phyloP scores from a whole-genome alignment of 2,797 vertebrate genomes.

The Smutsia temminckii region DNA sequence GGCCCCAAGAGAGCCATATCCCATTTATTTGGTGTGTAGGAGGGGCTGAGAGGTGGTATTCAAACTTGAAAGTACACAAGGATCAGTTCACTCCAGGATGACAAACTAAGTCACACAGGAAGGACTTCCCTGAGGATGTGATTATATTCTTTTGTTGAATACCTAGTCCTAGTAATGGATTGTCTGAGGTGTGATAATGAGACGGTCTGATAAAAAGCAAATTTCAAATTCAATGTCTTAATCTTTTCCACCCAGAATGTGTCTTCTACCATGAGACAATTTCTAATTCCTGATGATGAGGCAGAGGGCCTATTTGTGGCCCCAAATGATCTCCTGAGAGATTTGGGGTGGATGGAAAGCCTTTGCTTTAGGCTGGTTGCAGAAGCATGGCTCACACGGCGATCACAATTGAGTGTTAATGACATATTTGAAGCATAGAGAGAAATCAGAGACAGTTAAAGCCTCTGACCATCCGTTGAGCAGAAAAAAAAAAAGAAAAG shows the following conservation, averaged over 20 bases:
- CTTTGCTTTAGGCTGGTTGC: not conserved
- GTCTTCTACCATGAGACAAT: not conserved
- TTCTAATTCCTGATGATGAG: not conserved
- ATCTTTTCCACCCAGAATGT: not conserved
- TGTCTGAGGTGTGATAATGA: not conserved
- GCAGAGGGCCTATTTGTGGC: not conserved
- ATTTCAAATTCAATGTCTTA: not conserved
- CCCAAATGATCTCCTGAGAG: not conserved
- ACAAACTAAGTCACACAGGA: not conserved
- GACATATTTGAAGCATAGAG: not conserved
- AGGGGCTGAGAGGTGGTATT: not conserved
- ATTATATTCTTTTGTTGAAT: conserved; percentile 32
- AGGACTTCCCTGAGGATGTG: not conserved
- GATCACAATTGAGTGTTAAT: not conserved
- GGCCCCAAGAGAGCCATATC: not conserved
- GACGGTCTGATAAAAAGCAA: conserved; percentile 36
- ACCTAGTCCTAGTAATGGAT: not conserved
- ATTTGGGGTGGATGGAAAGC: not conserved
- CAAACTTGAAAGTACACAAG: conserved; percentile 21
- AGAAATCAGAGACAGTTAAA: not conserved
- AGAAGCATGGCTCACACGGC: not conserved
- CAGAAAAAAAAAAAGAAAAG: not conserved
- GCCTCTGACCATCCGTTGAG: not conserved
- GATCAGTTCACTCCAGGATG: not conserved
- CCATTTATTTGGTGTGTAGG: not conserved